These are phyloP conservation scores for Oscarella lobularis DNA, from an alignment of 37 sponge, comb jelly and placozoan genomes.

Conservation along the genomic window DNA sequence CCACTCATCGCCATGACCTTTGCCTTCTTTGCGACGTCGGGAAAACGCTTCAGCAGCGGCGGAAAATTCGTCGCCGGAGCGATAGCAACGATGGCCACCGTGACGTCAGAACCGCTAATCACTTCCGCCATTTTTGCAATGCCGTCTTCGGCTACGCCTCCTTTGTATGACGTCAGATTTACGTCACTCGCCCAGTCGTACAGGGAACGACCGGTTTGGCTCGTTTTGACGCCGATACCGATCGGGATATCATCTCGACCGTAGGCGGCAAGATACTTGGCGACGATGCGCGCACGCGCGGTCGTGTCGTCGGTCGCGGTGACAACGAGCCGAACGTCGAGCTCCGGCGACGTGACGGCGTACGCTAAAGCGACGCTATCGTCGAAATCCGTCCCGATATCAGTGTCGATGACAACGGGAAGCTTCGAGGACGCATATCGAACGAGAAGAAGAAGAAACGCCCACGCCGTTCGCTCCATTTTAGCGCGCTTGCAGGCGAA, in stretches of 20 bases:
- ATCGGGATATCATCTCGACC: conserved; percentile 51
- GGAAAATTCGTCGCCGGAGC: conserved; percentile 64
- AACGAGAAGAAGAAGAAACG: too few relatives aligned
- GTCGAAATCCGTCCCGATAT: conserved; percentile 54
- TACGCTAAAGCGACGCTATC: conserved; percentile 46
- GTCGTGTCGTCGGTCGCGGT: conserved; percentile 47
- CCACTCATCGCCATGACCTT: conserved; percentile 55
- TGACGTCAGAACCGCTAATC: conserved; percentile 6
- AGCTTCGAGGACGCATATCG: neutral
- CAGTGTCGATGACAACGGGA: conserved; percentile 75
- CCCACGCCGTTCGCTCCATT: too few relatives aligned
- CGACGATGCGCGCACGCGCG: conserved; percentile 39
- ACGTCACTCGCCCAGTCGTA: conserved; percentile 30
- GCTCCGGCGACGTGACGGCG: conserved; percentile 24
- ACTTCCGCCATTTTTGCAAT: conserved; percentile 37
- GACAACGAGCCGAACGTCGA: conserved; percentile 51
- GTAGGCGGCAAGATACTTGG: conserved; percentile 30
- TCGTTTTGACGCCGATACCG: conserved; percentile 34
- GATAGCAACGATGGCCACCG: conserved; percentile 45
- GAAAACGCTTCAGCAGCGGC: conserved; percentile 21
- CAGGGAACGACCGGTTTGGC: conserved; percentile 16
- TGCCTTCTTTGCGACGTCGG: conserved; percentile 28
- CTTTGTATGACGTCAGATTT: conserved; percentile 30
- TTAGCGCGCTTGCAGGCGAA: too few relatives aligned
- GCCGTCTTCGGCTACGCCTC: conserved; percentile 42